phyloP scores from a whole-genome alignment of 2,888 invertebrate genomes.

The Melolontha melolontha region DNA sequence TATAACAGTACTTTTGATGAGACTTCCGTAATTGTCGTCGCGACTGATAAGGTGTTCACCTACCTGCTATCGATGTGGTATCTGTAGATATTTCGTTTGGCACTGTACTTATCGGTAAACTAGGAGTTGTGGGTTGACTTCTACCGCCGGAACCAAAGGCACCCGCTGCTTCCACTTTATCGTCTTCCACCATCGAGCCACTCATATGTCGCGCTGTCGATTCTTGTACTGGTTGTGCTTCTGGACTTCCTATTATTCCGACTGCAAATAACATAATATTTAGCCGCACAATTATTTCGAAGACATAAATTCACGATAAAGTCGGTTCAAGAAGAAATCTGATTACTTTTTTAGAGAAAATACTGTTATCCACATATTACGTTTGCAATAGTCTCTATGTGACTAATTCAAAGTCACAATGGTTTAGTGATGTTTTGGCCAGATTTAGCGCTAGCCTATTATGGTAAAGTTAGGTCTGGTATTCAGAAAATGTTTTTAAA shows the following conservation, averaged over 20 bases:
- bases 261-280: constrained; percentile 66
- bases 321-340: no score
- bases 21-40: not conserved
- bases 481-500: no score
- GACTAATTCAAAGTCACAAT: no score
- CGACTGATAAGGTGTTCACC: constrained; percentile 49
- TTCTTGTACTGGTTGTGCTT: constrained; percentile 72
- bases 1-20: constrained; percentile 56
- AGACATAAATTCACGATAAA: no score
- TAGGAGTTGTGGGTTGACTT: constrained; percentile 58
- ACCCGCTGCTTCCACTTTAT: constrained; percentile 67
- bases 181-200: constrained; percentile 55
- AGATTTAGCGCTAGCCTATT: no score
- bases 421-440: no score
- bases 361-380: no score
- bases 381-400: no score
- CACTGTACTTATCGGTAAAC: constrained; percentile 59
- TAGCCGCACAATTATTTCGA: no score
- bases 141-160: constrained; percentile 58
- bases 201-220: constrained; percentile 73
- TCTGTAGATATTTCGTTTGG: constrained; percentile 65
- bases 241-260: constrained; percentile 76
- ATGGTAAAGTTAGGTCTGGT: no score
- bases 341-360: no score
- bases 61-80: constrained; percentile 70